phyloP scores from a whole-genome alignment of 2,888 invertebrate species.

The Meandrusa payeni region DNA sequence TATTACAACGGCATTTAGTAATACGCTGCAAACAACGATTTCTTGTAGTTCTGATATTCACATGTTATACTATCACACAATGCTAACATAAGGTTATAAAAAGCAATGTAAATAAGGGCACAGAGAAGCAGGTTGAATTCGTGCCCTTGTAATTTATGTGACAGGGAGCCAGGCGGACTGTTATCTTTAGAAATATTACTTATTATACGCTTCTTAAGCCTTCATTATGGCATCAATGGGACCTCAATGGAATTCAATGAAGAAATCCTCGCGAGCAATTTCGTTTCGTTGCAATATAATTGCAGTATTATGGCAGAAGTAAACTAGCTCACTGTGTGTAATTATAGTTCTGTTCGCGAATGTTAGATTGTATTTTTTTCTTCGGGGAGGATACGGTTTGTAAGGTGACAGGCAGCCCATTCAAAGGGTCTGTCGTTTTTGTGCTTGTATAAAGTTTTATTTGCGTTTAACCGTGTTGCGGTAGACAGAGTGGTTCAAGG shows the following conservation, averaged over 20 bases:
- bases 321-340: neutral
- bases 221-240: slow-evolving; percentile 37
- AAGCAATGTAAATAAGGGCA: slow-evolving; percentile 3
- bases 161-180: slow-evolving; percentile 3
- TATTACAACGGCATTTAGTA: no score
- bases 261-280: slow-evolving; percentile 19
- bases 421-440: slow-evolving; percentile 1
- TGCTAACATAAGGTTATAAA: slow-evolving; percentile 4
- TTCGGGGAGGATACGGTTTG: no score
- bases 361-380: neutral
- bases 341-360: slow-evolving; percentile 7
- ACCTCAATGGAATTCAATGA: no score
- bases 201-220: slow-evolving; percentile 29
- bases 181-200: slow-evolving; percentile 26
- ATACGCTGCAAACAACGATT: no score
- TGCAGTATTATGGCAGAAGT: slow-evolving; percentile 12
- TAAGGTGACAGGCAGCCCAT: no score
- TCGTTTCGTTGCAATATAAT: slow-evolving; percentile 12
- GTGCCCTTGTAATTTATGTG: slow-evolving; percentile 4
- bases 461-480: slow-evolving; percentile 36
- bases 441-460: slow-evolving; percentile 27
- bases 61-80: no score
- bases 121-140: slow-evolving; percentile 7
- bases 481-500: slow-evolving; percentile 24
- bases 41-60: no score